These are phyloP conservation scores for Apodemus sylvaticus DNA, from an alignment of 2,113 vertebrate genomes.

Conservation along the genomic window DNA sequence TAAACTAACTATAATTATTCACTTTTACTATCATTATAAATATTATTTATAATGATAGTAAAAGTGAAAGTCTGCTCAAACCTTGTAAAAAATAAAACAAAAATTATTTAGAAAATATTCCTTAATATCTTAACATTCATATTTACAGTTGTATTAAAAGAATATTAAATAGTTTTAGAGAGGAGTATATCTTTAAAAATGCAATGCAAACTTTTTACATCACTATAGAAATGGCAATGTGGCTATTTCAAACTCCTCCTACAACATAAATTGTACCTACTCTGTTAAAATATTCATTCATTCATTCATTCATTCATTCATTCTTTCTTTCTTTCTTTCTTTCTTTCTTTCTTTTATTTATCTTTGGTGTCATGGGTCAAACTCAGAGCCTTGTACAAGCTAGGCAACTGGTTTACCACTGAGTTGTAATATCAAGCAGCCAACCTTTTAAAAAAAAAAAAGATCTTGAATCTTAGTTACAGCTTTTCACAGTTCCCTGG, in stretches of 20 bases:
- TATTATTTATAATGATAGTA: neutral
- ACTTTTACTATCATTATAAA: too few relatives aligned
- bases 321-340: too few relatives aligned
- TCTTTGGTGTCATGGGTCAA: neutral
- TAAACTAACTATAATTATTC: too few relatives aligned
- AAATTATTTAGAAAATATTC: constrained; percentile 7
- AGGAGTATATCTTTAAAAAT: neutral
- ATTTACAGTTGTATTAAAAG: neutral
- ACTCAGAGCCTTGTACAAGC: neutral
- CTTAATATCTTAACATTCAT: neutral
- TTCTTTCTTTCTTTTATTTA: too few relatives aligned
- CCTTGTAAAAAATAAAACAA: neutral
- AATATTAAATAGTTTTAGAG: neutral
- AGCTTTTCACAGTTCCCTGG: neutral
- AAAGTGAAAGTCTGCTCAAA: neutral
- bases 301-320: too few relatives aligned
- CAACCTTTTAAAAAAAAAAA: neutral
- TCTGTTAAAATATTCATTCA: neutral
- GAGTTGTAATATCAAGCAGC: neutral
- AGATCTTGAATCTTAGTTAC: neutral
- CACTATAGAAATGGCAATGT: neutral
- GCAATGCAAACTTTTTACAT: neutral
- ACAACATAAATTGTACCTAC: neutral
- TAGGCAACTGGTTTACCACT: neutral
- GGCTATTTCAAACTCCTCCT: neutral